Evolutionary conservation across 1,140 invertebrate species (phyloP), one percentile per base, ranked within the genome.

Genomic region (Drosophila erecta): DNA sequence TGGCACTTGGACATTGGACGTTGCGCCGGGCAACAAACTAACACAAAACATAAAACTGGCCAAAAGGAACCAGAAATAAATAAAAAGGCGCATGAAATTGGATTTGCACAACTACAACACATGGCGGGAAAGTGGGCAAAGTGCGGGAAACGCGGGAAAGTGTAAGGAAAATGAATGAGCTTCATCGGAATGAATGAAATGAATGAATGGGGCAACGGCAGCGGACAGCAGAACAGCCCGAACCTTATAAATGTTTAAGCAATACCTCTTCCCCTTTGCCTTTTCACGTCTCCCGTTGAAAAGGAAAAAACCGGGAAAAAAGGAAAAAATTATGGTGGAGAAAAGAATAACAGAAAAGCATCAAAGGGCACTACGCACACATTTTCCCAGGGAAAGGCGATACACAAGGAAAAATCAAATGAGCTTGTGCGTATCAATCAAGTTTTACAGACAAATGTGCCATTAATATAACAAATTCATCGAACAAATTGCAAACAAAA

Each of bases 61-160:
- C 57, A 51, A 27, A 56, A 55, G 72, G 56, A 70, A 24, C 58
- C 38, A 67, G 55, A 58, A 60, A 22, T 17, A 55, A 53, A 66
- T 58, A 73, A 83, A 75, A 76, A 76, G 72, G 46, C 65, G 50
- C 50, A 75, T 79, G 58, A 87, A 87, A 87, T 81, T 76, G 58
- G 81, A 86, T 86, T 86, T 81, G 61, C 59, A 76, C 54, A 70
- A 44, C 64, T 49, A 56, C 43, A 85, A 64, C 61, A 65, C 60
- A 86, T 74, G 64, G 53, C 51, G 44, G 49, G 20, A 58, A 54
- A 64, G 53, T 43, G 59, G 58, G 35, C 38, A 65, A 61, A 17
- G 58, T 38, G 47, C 14, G 44, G 14, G 44, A 49, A 59, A 38
- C 27, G 22, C 51, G 6, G 5, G 11, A 17, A 56, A 17, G 30